Conservation (phyloP, 2,797 vertebrate species). For the Peromyscus attwateri region DNA sequence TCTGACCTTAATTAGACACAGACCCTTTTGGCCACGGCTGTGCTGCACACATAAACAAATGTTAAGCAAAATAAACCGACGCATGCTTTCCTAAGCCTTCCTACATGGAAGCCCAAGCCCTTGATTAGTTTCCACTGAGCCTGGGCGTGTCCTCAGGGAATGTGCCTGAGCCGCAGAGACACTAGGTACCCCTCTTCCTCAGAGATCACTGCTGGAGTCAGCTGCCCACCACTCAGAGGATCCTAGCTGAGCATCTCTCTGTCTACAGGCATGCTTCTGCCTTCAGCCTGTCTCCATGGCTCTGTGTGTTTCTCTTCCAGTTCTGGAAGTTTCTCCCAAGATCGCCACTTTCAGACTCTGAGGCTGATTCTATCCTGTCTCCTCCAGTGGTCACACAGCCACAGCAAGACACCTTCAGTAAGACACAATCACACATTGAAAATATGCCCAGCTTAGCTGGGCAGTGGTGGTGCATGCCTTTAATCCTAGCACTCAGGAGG, state of each 20-base stretch:
- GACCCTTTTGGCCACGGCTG: not conserved
- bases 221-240: not conserved
- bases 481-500: too few species aligned
- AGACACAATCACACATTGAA: not conserved
- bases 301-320: too few species aligned
- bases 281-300: not conserved
- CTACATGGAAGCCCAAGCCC: not conserved
- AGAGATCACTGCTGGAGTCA: not conserved
- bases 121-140: not conserved
- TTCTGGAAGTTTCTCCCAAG: not conserved
- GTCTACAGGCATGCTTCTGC: not conserved
- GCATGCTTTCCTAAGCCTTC: not conserved
- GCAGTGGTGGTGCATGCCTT: too few species aligned
- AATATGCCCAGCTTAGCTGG: not conserved
- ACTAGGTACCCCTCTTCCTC: rapidly evolving
- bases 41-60: not conserved
- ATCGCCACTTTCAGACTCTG: not conserved
- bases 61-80: not conserved
- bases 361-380: not conserved
- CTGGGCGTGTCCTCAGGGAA: not conserved
- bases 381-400: not conserved
- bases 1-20: constrained; percentile 11
- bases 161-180: not conserved
- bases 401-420: not conserved
- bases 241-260: not conserved